A percentile compares a stretch with the other conserved stretches of the same genome.
These are phyloP conservation scores for Julus scanicus DNA, from an alignment of 2,888 invertebrate species.

Conservation along the genomic window DNA sequence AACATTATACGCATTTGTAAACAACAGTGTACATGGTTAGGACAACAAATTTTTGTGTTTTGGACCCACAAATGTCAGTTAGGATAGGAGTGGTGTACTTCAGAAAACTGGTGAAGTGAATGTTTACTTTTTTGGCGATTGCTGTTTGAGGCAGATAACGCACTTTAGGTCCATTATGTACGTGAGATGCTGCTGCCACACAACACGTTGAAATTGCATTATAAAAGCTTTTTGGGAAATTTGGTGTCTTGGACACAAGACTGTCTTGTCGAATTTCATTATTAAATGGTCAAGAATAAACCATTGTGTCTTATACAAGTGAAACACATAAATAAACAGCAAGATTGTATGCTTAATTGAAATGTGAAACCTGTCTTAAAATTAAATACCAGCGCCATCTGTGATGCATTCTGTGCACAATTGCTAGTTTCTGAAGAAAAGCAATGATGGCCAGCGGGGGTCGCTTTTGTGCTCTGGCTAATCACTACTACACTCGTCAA, in stretches of 20 bases:
- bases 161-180: constrained; percentile 24
- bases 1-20: neutral
- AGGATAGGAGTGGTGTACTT: neutral
- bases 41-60: neutral
- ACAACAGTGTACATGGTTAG: neutral
- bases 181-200: constrained; percentile 26
- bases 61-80: neutral
- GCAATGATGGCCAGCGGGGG: neutral
- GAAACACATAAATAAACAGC: no score
- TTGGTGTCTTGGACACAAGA: neutral
- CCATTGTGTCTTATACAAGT: no score
- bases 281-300: no score
- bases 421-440: neutral
- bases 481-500: neutral
- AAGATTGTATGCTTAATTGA: no score
- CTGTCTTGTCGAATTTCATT: neutral
- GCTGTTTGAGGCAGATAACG: constrained; percentile 4
- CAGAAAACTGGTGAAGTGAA: constrained; percentile 11
- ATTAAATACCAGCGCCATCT: no score
- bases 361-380: no score
- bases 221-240: neutral
- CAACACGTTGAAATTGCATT: constrained; percentile 12
- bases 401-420: no score
- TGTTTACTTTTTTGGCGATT: neutral
- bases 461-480: neutral